Evolutionary conservation across 2,113 vertebrate genomes (phyloP).

Genomic region (Gymnorhina tibicen): DNA sequence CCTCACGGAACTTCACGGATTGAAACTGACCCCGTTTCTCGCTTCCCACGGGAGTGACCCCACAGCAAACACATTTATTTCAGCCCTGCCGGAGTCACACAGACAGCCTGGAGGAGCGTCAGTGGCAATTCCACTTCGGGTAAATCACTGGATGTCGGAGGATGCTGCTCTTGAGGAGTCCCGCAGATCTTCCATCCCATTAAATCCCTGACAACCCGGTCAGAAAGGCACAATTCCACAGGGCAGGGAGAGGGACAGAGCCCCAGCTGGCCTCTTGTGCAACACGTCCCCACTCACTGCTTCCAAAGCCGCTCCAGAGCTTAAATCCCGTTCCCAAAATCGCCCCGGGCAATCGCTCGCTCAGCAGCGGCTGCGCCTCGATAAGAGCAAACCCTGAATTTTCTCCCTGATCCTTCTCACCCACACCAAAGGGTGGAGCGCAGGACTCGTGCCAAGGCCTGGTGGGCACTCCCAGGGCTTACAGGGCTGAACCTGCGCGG

Average conservation of each 20-base stretch:
- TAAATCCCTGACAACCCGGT: not conserved
- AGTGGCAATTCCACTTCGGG: not conserved
- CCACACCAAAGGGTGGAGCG: not conserved
- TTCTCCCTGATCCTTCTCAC: not conserved
- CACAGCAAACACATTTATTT: not conserved
- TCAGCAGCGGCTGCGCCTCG: not conserved
- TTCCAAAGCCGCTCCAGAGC: not conserved
- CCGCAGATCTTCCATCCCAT: rapidly evolving
- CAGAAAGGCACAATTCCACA: not conserved
- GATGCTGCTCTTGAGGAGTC: not conserved
- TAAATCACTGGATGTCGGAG: not conserved
- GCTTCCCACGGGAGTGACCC: not conserved
- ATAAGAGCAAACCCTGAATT: not conserved
- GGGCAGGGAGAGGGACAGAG: not conserved
- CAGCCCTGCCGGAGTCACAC: not conserved
- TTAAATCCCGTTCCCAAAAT: not conserved
- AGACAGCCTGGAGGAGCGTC: not conserved
- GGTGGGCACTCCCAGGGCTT: not conserved
- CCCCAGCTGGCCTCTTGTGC: not conserved
- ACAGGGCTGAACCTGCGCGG: not conserved
- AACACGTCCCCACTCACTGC: not conserved
- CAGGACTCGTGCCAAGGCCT: not conserved
- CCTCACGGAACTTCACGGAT: not conserved
- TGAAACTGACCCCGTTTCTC: not conserved
- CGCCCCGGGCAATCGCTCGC: not conserved